These are phyloP conservation scores for Amaurobius ferox DNA, from an alignment of 2,888 invertebrate genomes.

Conservation along the genomic window DNA sequence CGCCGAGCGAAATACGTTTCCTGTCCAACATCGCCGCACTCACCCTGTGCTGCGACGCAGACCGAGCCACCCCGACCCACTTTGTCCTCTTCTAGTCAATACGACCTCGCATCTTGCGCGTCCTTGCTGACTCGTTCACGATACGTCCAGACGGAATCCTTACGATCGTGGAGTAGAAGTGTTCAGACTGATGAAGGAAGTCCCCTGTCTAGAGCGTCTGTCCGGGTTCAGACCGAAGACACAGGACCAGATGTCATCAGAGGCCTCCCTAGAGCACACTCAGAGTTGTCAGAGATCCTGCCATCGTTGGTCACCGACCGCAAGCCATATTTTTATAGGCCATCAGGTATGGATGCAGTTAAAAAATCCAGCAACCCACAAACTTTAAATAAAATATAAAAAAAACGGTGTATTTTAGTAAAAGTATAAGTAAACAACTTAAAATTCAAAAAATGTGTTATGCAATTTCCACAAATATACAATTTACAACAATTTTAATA, in stretches of 20 bases:
- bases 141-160: slow-evolving; percentile 50
- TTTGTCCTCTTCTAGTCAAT: slow-evolving; percentile 52
- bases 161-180: slow-evolving; percentile 46
- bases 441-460: too few relatives aligned
- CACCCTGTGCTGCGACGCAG: slow-evolving; percentile 58
- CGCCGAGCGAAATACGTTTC: slow-evolving; percentile 79
- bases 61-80: slow-evolving; percentile 59
- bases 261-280: slow-evolving; percentile 38
- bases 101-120: slow-evolving; percentile 47
- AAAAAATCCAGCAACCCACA: too few relatives aligned
- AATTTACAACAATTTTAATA: too few relatives aligned
- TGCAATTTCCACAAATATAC: too few relatives aligned
- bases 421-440: too few relatives aligned
- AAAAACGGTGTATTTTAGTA: too few relatives aligned
- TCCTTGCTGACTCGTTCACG: slow-evolving; percentile 45
- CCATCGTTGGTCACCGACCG: slow-evolving; percentile 44
- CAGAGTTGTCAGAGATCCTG: slow-evolving; percentile 52
- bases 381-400: too few relatives aligned
- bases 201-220: slow-evolving; percentile 42
- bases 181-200: slow-evolving; percentile 59
- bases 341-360: slow-evolving; percentile 33
- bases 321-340: slow-evolving; percentile 58
- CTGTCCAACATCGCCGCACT: slow-evolving; percentile 58
- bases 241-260: slow-evolving; percentile 57
- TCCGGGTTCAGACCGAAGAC: slow-evolving; percentile 59